These are phyloP conservation scores for Pampus argenteus DNA, from an alignment of 2,797 vertebrate species.

Conservation along the genomic window DNA sequence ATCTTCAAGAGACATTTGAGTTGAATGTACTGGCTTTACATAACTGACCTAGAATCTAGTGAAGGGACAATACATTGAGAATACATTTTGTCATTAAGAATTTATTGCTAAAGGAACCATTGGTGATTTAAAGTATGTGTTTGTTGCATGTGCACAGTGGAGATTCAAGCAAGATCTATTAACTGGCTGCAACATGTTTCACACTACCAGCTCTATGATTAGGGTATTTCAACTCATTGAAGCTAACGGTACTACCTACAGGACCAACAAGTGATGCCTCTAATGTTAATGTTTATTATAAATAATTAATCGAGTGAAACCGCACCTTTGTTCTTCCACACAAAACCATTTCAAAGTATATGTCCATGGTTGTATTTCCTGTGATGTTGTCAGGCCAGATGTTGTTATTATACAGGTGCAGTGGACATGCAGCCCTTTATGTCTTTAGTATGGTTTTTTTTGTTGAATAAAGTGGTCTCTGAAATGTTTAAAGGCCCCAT, in stretches of 20 bases:
- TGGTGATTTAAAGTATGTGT: not conserved
- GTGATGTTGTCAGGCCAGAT: too few relatives aligned
- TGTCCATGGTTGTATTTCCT: not conserved
- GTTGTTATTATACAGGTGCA: too few relatives aligned
- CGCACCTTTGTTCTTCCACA: not conserved
- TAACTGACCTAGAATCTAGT: constrained; percentile 45
- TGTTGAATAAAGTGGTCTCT: too few relatives aligned
- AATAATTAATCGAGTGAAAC: not conserved
- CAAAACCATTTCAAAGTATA: not conserved
- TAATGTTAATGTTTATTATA: too few relatives aligned
- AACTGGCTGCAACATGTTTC: not conserved
- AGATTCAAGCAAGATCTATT: not conserved
- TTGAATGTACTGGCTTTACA: constrained; percentile 33
- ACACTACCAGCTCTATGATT: not conserved
- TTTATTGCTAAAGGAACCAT: not conserved
- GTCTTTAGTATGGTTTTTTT: too few relatives aligned
- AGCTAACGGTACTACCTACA: not conserved
- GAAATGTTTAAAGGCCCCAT: too few relatives aligned
- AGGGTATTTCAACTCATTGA: not conserved
- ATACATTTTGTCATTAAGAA: constrained; percentile 15
- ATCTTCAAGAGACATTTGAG: constrained; percentile 11
- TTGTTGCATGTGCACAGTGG: not conserved
- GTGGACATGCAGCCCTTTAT: too few relatives aligned
- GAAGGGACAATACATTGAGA: constrained; percentile 6
- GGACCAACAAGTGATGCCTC: not conserved